A percentile compares a stretch with the other conserved stretches of the same genome.
Evolutionary conservation across 2,113 vertebrate genomes (phyloP).

Genomic region (Ancistrus triradiatus): DNA sequence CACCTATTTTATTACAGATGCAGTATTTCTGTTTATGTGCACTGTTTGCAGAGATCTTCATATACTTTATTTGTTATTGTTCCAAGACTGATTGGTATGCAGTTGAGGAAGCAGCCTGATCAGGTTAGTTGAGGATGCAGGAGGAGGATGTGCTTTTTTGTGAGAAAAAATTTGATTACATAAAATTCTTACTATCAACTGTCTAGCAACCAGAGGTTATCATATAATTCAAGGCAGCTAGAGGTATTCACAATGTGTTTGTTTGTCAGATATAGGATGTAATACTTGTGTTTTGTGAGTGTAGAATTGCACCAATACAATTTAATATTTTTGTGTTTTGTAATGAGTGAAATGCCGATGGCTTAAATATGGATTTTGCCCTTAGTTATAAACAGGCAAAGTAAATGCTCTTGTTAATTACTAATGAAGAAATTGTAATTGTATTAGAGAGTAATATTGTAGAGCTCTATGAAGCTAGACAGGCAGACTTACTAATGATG

Average conservation of each 20-base stretch:
- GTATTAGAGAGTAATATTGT: conserved; percentile 5
- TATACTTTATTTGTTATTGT: neutral
- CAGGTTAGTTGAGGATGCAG: neutral
- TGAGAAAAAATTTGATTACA: neutral
- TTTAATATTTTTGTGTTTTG: no score
- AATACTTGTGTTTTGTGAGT: no score
- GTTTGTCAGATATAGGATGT: no score
- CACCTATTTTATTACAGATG: no score
- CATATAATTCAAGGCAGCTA: neutral
- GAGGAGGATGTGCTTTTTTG: neutral
- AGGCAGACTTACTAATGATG: neutral
- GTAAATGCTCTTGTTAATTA: conserved; percentile 19
- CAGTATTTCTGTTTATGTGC: no score
- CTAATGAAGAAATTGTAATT: conserved; percentile 3
- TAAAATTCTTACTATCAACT: no score
- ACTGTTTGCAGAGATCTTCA: neutral
- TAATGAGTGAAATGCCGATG: neutral
- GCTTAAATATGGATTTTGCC: neutral
- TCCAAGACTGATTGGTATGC: conserved; percentile 4
- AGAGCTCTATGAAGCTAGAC: neutral
- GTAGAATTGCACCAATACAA: no score
- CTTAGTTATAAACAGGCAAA: neutral
- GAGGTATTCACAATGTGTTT: neutral
- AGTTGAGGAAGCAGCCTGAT: neutral
- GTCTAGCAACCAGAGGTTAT: neutral